Evolutionary conservation across 1,140 invertebrate species (phyloP).

Genomic region (Lutraria rhynchaena): DNA sequence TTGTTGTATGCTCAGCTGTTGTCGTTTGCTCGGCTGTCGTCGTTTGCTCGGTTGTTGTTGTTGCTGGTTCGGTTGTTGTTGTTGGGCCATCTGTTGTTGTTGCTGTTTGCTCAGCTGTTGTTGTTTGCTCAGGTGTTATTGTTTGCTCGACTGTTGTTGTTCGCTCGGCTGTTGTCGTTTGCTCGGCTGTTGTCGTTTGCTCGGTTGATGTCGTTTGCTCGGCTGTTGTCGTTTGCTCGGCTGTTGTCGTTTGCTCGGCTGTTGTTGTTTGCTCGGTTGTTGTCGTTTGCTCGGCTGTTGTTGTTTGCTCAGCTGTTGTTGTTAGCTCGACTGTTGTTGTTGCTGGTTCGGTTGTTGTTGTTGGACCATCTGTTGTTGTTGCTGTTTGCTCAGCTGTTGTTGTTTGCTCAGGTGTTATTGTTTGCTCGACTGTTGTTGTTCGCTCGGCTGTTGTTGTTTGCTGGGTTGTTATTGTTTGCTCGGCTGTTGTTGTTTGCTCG

Average conservation of each 20-base stretch:
- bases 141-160: too few relatives aligned
- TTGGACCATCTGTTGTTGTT: too few relatives aligned
- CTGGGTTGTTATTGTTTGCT: background rate
- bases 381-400: background rate
- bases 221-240: too few relatives aligned
- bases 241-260: too few relatives aligned
- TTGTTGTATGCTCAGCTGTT: background rate
- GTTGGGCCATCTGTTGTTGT: background rate
- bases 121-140: background rate
- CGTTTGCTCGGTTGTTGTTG: background rate
- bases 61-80: background rate
- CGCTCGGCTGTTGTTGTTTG: too few relatives aligned
- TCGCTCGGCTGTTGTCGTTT: background rate
- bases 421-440: background rate
- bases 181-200: background rate
- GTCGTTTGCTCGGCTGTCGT: background rate
- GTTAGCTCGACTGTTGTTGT: too few relatives aligned
- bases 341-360: too few relatives aligned
- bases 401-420: background rate
- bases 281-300: too few relatives aligned
- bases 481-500: background rate
- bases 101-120: background rate
- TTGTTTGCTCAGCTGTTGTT: too few relatives aligned
- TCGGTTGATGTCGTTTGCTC: background rate
- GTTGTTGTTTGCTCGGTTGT: too few relatives aligned